phyloP scores from a whole-genome alignment of 2,797 vertebrate species.

The Cygnus olor region DNA sequence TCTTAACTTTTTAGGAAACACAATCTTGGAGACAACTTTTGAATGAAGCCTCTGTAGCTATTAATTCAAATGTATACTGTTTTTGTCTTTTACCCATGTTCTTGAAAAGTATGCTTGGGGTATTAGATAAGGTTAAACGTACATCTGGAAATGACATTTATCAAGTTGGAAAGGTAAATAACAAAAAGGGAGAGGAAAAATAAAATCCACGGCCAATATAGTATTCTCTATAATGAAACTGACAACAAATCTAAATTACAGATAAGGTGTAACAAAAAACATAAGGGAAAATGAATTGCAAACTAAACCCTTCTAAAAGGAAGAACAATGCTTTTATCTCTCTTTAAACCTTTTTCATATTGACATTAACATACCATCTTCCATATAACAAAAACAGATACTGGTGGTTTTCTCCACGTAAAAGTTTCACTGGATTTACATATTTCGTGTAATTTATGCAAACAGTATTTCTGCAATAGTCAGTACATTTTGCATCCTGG shows the following conservation, averaged over 20 bases:
- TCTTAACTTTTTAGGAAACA: not conserved
- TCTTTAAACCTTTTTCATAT: not conserved
- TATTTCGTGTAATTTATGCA: not conserved
- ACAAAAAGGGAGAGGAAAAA: not conserved
- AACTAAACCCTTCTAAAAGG: not conserved
- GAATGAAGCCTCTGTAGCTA: not conserved
- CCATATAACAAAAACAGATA: not conserved
- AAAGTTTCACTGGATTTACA: not conserved
- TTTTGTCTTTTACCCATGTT: not conserved
- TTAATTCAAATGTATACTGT: not conserved
- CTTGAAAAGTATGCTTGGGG: not conserved
- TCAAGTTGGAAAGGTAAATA: not conserved
- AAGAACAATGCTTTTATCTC: not conserved
- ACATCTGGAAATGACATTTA: not conserved
- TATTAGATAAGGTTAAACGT: not conserved
- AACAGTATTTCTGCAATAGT: not conserved
- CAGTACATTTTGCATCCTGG: not conserved
- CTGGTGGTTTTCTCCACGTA: not conserved
- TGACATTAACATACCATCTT: not conserved
- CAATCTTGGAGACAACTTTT: not conserved
- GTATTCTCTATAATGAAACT: not conserved
- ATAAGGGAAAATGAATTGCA: not conserved
- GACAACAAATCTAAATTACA: constrained; percentile 7
- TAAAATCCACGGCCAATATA: not conserved
- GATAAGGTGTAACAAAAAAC: not conserved